These are phyloP conservation scores for Lagenorhynchus albirostris DNA, from an alignment of 2,113 vertebrate genomes.

Conservation along the genomic window DNA sequence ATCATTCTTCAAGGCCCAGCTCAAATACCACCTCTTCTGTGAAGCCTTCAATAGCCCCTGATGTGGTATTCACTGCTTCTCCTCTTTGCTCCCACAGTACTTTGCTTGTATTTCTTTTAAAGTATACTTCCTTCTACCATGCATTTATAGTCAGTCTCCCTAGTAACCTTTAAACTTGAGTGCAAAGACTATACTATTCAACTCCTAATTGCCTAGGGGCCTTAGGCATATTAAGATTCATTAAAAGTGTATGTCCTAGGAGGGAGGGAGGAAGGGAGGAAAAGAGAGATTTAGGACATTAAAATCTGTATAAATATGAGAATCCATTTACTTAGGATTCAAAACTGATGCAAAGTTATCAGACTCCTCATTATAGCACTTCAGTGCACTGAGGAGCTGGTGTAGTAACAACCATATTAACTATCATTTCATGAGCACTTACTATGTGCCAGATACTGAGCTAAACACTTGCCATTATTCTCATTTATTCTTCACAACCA, in stretches of 20 bases:
- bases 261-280: slow-evolving; percentile 13
- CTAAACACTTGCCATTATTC: not conserved
- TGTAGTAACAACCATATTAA: not conserved
- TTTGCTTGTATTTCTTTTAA: not conserved
- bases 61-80: not conserved
- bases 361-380: not conserved
- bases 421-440: not conserved
- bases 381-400: not conserved
- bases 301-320: slow-evolving; percentile 36
- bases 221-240: slow-evolving; percentile 47
- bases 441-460: not conserved
- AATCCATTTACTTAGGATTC: slow-evolving; percentile 26
- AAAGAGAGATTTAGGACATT: slow-evolving; percentile 37
- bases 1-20: not conserved
- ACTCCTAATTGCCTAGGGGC: slow-evolving; percentile 24
- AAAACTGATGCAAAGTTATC: not conserved
- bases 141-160: slow-evolving; percentile 2
- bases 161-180: slow-evolving; percentile 32
- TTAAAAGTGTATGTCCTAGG: slow-evolving; percentile 9
- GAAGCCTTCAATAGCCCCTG: not conserved
- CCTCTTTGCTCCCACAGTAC: not conserved
- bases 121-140: not conserved
- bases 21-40: not conserved
- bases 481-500: not conserved
- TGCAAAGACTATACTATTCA: slow-evolving; percentile 30